Percentiles rank a stretch among this genome's conserved stretches.
Evolutionary conservation across 2,888 invertebrate genomes (phyloP).

Genomic region (Toxonevra muliebris): DNA sequence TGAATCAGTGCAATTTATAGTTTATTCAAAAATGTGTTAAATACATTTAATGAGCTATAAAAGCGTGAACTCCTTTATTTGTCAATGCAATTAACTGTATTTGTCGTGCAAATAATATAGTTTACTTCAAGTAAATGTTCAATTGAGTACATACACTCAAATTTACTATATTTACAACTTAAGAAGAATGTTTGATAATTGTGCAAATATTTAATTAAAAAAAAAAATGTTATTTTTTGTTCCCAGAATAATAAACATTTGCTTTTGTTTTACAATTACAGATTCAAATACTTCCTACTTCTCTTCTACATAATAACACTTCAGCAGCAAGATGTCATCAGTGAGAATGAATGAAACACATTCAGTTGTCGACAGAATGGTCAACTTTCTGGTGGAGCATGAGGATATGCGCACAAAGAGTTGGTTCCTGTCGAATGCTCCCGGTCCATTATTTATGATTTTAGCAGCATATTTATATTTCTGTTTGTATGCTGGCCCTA

Average conservation of each 20-base stretch:
- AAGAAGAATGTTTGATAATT: neutral
- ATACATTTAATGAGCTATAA: too few relatives aligned
- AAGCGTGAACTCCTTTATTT: constrained; percentile 40
- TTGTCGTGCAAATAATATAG: constrained; percentile 32
- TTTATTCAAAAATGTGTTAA: too few relatives aligned
- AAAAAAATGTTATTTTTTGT: neutral
- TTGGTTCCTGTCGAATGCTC: constrained; percentile 80
- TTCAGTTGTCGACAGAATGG: constrained; percentile 62
- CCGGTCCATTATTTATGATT: constrained; percentile 75
- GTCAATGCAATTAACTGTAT: constrained; percentile 42
- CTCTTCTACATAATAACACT: neutral
- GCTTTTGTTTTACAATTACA: too few relatives aligned
- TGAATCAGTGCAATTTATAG: too few relatives aligned
- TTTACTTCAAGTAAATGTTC: constrained; percentile 11
- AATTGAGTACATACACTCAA: constrained; percentile 6
- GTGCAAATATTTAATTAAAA: constrained; percentile 9
- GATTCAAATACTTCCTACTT: too few relatives aligned
- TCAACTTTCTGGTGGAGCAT: constrained; percentile 64
- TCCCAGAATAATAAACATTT: neutral
- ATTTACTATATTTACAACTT: constrained; percentile 8
- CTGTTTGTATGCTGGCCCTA: constrained; percentile 82
- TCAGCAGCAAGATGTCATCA: constrained; percentile 50
- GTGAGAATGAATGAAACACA: constrained; percentile 58
- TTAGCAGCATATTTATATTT: constrained; percentile 77
- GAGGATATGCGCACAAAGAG: constrained; percentile 66